Conservation (phyloP, 2,797 vertebrate species). For the Gila robusta region DNA sequence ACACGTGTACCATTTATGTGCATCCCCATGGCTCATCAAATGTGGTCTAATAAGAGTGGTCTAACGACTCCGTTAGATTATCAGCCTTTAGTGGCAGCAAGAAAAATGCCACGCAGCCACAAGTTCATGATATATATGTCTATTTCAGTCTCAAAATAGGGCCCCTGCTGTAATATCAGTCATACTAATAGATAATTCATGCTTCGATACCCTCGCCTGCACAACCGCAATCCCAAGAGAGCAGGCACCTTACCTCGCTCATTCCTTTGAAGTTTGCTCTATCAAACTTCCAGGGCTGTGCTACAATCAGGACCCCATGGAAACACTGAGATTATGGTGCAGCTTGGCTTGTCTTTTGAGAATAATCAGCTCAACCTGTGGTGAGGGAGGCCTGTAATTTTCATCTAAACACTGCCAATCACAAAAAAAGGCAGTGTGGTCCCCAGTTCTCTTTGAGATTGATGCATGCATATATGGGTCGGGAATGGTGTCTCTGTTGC, state of each 20-base stretch:
- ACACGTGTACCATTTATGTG: not conserved
- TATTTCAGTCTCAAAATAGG: constrained; percentile 62
- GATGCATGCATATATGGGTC: not conserved
- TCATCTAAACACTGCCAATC: constrained; percentile 64
- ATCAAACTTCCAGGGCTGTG: constrained; percentile 71
- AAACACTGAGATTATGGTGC: constrained; percentile 73
- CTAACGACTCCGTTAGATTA: constrained; percentile 27
- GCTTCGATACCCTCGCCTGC: constrained; percentile 57
- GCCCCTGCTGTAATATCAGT: constrained; percentile 66
- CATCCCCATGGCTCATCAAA: constrained; percentile 21
- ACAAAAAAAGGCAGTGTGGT: constrained; percentile 47
- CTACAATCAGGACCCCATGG: constrained; percentile 67
- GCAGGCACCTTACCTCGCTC: constrained; percentile 56
- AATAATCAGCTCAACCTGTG: constrained; percentile 74
- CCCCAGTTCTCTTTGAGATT: constrained; percentile 13
- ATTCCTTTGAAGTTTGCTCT: constrained; percentile 69
- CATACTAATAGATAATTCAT: constrained; percentile 67
- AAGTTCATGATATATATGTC: constrained; percentile 64
- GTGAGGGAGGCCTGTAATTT: constrained; percentile 71
- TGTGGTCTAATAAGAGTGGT: constrained; percentile 19
- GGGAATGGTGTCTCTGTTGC: not conserved
- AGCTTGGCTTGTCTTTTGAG: constrained; percentile 68
- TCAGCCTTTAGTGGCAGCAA: constrained; percentile 50
- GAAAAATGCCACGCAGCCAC: constrained; percentile 53
- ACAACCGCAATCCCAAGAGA: constrained; percentile 57